Evolutionary conservation across 2,888 invertebrate genomes (phyloP).

Genomic region (Muschampia plurimacula): DNA sequence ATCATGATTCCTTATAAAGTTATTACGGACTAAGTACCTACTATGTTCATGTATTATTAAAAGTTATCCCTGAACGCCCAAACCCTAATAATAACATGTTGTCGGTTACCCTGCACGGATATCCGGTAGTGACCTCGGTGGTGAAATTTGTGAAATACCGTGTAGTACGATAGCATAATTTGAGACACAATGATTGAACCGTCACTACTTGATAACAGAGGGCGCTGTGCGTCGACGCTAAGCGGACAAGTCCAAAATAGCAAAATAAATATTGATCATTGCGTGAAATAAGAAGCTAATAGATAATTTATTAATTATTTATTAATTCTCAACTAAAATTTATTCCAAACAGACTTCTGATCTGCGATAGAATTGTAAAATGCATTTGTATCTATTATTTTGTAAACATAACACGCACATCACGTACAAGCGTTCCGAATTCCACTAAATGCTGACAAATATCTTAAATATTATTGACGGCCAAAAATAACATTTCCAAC

Average conservation of each 20-base stretch:
- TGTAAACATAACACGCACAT: neutral
- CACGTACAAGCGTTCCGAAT: conserved; percentile 41
- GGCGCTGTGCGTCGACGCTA: conserved; percentile 49
- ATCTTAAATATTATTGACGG: conserved; percentile 50
- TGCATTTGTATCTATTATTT: neutral
- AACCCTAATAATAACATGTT: conserved; percentile 4
- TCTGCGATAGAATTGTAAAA: neutral
- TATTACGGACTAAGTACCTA: too few relatives aligned
- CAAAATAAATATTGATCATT: neutral
- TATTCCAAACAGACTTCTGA: neutral
- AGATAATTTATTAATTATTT: too few relatives aligned
- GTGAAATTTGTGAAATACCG: conserved; percentile 53
- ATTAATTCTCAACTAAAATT: too few relatives aligned
- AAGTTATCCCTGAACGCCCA: neutral
- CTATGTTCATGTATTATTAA: neutral
- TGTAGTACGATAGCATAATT: conserved; percentile 49
- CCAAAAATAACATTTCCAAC: conserved; percentile 55
- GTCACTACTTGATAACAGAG: conserved; percentile 63
- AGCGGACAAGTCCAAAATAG: neutral
- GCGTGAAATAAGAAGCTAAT: too few relatives aligned
- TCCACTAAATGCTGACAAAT: conserved; percentile 50
- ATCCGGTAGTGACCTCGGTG: conserved; percentile 58
- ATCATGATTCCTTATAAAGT: too few relatives aligned
- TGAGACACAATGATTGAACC: conserved; percentile 35
- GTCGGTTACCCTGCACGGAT: conserved; percentile 46